phyloP scores from a whole-genome alignment of 2,888 invertebrate genomes.

The Pheosia gnoma region DNA sequence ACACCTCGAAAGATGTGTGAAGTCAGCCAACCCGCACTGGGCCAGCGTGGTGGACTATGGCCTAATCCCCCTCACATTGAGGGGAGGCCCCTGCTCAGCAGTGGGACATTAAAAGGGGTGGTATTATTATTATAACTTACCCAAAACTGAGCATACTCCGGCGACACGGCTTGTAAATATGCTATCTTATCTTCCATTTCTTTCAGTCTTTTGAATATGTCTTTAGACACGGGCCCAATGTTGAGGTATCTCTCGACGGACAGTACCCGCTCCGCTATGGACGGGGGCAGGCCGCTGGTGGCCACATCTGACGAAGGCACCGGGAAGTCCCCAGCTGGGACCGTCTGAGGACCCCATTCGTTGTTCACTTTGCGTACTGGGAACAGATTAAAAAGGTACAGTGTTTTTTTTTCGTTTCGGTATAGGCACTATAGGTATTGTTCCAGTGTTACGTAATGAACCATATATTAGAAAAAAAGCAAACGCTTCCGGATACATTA shows the following conservation, averaged over 20 bases:
- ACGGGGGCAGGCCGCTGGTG: slow-evolving; percentile 71
- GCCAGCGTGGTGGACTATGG: too few relatives aligned
- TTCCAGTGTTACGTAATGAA: too few relatives aligned
- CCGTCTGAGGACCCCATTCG: slow-evolving; percentile 87
- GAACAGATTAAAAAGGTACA: slow-evolving; percentile 10
- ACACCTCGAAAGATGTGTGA: background rate
- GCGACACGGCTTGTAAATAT: slow-evolving; percentile 89
- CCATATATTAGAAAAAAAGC: too few relatives aligned
- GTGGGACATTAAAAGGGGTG: too few relatives aligned
- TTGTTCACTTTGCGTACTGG: slow-evolving; percentile 89
- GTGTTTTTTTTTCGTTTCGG: background rate
- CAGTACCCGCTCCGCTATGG: slow-evolving; percentile 88
- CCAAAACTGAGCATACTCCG: slow-evolving; percentile 90
- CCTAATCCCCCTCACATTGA: too few relatives aligned
- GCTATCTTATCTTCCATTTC: slow-evolving; percentile 89
- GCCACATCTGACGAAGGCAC: slow-evolving; percentile 27
- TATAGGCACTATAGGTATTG: too few relatives aligned
- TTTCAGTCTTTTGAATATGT: slow-evolving; percentile 88
- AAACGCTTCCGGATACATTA: too few relatives aligned
- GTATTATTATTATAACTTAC: slow-evolving; percentile 35
- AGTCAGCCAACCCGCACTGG: too few relatives aligned
- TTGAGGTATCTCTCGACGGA: slow-evolving; percentile 86
- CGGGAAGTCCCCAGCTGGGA: slow-evolving; percentile 17
- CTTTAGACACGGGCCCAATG: slow-evolving; percentile 82
- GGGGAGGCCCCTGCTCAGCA: too few relatives aligned